phyloP scores from a whole-genome alignment of 2,113 vertebrate species.

The Sardina pilchardus region DNA sequence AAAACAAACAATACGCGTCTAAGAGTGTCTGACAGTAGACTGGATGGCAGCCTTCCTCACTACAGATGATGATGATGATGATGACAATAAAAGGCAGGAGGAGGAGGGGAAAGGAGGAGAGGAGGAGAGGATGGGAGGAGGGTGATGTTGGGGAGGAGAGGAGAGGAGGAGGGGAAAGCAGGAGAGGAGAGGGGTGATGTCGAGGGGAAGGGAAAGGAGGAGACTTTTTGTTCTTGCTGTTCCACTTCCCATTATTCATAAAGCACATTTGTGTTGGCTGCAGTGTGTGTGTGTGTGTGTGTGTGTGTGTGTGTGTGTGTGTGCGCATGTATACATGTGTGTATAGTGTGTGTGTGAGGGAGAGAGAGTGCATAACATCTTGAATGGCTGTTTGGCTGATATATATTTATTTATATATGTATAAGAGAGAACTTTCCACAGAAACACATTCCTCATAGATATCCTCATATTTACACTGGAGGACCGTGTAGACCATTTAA shows the following conservation, averaged over 20 bases:
- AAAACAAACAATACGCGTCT: neutral
- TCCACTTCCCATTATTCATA: slow-evolving; percentile 57
- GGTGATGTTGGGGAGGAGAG: slow-evolving; percentile 38
- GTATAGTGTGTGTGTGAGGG: neutral
- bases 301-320: slow-evolving; percentile 25
- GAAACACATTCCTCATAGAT: slow-evolving; percentile 61
- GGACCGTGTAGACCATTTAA: slow-evolving; percentile 40
- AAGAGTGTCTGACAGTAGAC: neutral
- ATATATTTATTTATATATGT: slow-evolving; percentile 40
- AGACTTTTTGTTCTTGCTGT: slow-evolving; percentile 33
- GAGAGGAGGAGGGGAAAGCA: too few relatives aligned
- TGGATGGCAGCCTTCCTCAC: slow-evolving; percentile 10
- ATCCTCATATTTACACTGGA: slow-evolving; percentile 57
- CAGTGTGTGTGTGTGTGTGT: slow-evolving; percentile 11
- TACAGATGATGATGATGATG: slow-evolving; percentile 2
- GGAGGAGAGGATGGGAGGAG: too few relatives aligned
- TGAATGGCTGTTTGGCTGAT: slow-evolving; percentile 62
- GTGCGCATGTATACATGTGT: slow-evolving; percentile 12
- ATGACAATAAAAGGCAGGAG: slow-evolving; percentile 39
- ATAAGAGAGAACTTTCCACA: slow-evolving; percentile 60
- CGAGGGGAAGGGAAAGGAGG: too few relatives aligned
- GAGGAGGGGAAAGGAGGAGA: too few relatives aligned
- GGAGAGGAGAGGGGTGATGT: slow-evolving; percentile 39
- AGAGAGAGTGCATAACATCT: slow-evolving; percentile 56
- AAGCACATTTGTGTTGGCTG: slow-evolving; percentile 63